Evolutionary conservation across 1,140 invertebrate genomes (phyloP).

Genomic region (Aphaenogaster rudis): DNA sequence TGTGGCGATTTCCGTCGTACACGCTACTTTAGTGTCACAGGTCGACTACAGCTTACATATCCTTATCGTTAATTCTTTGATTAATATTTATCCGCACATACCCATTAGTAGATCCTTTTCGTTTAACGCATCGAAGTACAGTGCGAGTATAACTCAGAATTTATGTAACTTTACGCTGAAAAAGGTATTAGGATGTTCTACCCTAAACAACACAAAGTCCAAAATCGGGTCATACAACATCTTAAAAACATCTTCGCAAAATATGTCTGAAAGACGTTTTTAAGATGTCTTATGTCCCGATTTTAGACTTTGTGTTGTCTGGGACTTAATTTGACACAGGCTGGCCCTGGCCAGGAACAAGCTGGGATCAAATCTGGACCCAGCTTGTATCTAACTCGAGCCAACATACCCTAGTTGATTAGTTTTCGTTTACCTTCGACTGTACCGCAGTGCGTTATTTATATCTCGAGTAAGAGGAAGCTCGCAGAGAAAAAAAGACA

Average conservation of each 20-base stretch:
- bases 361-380: background rate
- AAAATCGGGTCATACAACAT: too few relatives aligned
- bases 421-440: background rate
- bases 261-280: too few relatives aligned
- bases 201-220: too few relatives aligned
- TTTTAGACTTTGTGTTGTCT: too few relatives aligned
- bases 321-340: background rate
- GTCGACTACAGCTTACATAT: constrained; percentile 53
- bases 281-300: too few relatives aligned
- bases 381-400: background rate
- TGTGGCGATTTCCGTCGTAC: constrained; percentile 33
- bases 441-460: constrained; percentile 29
- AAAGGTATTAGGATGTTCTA: background rate
- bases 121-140: constrained; percentile 30
- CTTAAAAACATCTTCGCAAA: too few relatives aligned
- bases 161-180: background rate
- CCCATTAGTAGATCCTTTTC: constrained; percentile 52
- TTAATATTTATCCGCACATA: constrained; percentile 55
- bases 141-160: constrained; percentile 11
- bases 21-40: constrained; percentile 65
- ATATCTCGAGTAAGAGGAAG: constrained; percentile 56
- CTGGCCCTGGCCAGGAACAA: background rate
- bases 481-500: constrained; percentile 54
- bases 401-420: background rate
- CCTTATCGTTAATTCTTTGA: constrained; percentile 46